These are phyloP conservation scores for Hylia prasina DNA, from an alignment of 2,113 vertebrate genomes.

Conservation along the genomic window DNA sequence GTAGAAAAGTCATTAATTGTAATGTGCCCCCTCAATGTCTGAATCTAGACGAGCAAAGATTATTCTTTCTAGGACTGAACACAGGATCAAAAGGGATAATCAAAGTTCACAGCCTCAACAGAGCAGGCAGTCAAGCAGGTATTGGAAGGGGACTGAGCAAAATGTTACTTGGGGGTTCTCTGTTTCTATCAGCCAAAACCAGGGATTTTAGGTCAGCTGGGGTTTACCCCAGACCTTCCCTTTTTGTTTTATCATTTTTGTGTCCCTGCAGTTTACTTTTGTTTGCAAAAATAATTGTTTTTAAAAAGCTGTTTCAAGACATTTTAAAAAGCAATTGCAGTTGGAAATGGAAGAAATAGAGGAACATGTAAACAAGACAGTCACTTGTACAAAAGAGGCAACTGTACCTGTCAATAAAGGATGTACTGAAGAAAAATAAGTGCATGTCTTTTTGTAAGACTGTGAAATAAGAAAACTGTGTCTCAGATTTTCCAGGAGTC, in stretches of 20 bases:
- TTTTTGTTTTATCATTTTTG: neutral
- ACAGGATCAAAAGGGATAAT: neutral
- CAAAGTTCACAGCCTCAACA: neutral
- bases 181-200: neutral
- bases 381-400: neutral
- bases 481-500: neutral
- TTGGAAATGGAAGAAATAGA: neutral
- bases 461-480: neutral
- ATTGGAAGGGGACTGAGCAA: neutral
- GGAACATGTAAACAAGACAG: neutral
- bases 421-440: neutral
- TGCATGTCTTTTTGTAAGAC: neutral
- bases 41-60: neutral
- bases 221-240: neutral
- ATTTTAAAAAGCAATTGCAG: neutral
- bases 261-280: neutral
- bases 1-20: neutral
- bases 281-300: neutral
- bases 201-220: fast-evolving
- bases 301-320: neutral
- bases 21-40: neutral
- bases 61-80: neutral
- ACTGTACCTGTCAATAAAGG: neutral
- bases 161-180: neutral
- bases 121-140: neutral